These are phyloP conservation scores for Drosophila infuscata DNA, from an alignment of 2,888 invertebrate species.

Conservation along the genomic window DNA sequence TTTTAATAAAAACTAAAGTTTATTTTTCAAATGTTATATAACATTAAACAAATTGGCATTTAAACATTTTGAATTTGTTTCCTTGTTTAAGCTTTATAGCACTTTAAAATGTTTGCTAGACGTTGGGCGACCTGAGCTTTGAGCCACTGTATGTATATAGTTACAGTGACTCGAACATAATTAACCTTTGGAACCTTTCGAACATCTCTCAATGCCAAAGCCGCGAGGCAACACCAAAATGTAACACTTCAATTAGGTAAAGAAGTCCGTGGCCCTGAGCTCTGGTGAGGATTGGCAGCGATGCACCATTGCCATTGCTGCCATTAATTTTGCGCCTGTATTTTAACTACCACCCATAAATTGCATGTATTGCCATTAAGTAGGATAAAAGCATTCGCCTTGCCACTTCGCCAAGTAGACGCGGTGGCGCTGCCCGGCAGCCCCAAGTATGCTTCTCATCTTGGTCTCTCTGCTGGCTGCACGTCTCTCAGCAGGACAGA, in stretches of 20 bases:
- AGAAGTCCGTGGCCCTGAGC: conserved; percentile 10
- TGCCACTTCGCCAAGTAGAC: conserved; percentile 22
- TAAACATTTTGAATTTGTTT: no score
- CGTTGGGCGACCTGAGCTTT: no score
- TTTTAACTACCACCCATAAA: conserved; percentile 75
- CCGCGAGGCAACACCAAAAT: conserved; percentile 1
- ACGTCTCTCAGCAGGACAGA: conserved; percentile 13
- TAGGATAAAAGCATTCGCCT: conserved; percentile 75
- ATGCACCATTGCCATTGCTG: conserved; percentile 37
- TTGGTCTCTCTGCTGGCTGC: not conserved
- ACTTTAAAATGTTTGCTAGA: no score
- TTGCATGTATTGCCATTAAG: conserved; percentile 77
- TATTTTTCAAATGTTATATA: no score
- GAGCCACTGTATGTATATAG: no score
- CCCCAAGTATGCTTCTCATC: conserved; percentile 1
- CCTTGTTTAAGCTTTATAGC: no score
- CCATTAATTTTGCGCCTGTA: conserved; percentile 67
- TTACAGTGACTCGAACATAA: not conserved
- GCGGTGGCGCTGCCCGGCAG: conserved; percentile 14
- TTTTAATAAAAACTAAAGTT: no score
- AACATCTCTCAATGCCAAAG: conserved; percentile 22
- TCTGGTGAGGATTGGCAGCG: conserved; percentile 13
- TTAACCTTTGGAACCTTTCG: not conserved
- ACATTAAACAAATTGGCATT: no score
- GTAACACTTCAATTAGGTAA: conserved; percentile 9